Base-by-base conservation (phyloP, 2,888 invertebrate species). In the Abscondita cerata region DNA sequence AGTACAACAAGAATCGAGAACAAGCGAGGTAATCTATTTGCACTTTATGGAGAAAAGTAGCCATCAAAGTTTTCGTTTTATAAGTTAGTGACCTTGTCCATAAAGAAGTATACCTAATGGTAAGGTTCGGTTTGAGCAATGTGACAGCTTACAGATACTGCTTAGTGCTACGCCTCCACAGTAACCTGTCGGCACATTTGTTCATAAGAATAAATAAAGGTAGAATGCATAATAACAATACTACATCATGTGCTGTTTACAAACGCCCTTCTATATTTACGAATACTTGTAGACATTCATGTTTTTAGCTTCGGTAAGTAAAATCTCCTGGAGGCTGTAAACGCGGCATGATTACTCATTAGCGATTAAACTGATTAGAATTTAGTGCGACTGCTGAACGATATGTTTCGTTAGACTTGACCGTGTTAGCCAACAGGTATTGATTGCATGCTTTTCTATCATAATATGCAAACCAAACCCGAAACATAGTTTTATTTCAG, bases 91-190 rank as follows among this genome's bases (percentile, higher is more conserved):
- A 25, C 25, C 25, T 25, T 25, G 25, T 36, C n/a, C 11, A 36
- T 36, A 36, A 36, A 36, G 36, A 36, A 36, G 36, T 12, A 36
- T 36, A 9, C 36, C 36, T 36, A 36, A 36, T 36, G 36, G 36
- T 36, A 36, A 36, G 36, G 36, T 36, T 36, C 36, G 36, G 36
- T 36, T 36, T 71, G 71, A 71, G 69, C 71, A 66, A 70, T 70
- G 70, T 70, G 72, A 71, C 71, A 71, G 71, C 69, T 68, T 57
- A 67, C 63, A 68, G 70, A 65, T 68, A 71, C 68, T 68, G 70
- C 68, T 64, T 63, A 65, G 63, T 50, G 61, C 62, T 58, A 69
- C 73, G 71, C 73, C 72, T 70, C 71, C 73, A 67, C 73, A 67
- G 68, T 69, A 71, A 72, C 72, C 71, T 72, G 71, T 70, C 68